Evolutionary conservation across 2,888 invertebrate genomes (phyloP).

Genomic region (Salticus scenicus): DNA sequence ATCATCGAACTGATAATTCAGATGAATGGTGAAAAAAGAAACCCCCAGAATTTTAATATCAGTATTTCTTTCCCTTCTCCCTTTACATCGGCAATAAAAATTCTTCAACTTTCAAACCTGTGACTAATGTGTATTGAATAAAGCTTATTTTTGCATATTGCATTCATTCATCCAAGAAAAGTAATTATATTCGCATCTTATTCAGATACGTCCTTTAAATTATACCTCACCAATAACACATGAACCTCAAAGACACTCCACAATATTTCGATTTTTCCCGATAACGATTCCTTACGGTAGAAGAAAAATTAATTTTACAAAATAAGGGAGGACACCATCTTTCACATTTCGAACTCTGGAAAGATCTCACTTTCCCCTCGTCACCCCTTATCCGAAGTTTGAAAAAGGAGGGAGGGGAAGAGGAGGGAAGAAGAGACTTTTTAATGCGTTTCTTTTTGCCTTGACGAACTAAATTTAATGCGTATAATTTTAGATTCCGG

Average conservation of each 20-base stretch:
- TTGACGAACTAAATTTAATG: slow-evolving; percentile 15
- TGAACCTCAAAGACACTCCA: slow-evolving; percentile 5
- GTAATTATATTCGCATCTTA: slow-evolving; percentile 17
- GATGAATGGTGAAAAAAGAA: neutral
- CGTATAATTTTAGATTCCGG: slow-evolving; percentile 1
- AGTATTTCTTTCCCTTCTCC: neutral
- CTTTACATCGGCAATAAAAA: slow-evolving; percentile 5
- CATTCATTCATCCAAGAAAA: slow-evolving; percentile 12
- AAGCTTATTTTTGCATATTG: slow-evolving; percentile 17
- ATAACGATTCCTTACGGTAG: neutral
- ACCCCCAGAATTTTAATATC: neutral
- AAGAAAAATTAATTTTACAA: slow-evolving; percentile 9
- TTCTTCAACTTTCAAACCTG: slow-evolving; percentile 11
- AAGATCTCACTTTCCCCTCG: neutral
- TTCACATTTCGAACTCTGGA: neutral
- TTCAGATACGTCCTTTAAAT: slow-evolving; percentile 14
- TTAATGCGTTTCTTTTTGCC: neutral
- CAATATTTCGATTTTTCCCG: neutral
- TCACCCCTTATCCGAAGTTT: neutral
- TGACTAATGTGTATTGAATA: slow-evolving; percentile 16
- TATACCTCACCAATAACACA: slow-evolving; percentile 3
- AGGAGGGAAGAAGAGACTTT: neutral
- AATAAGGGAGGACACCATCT: slow-evolving; percentile 12
- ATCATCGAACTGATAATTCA: neutral
- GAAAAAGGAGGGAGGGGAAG: neutral